Percentiles rank a stretch among this genome's conserved stretches.
These are phyloP conservation scores for Megalops cyprinoides DNA, from an alignment of 2,797 vertebrate species.

Conservation along the genomic window DNA sequence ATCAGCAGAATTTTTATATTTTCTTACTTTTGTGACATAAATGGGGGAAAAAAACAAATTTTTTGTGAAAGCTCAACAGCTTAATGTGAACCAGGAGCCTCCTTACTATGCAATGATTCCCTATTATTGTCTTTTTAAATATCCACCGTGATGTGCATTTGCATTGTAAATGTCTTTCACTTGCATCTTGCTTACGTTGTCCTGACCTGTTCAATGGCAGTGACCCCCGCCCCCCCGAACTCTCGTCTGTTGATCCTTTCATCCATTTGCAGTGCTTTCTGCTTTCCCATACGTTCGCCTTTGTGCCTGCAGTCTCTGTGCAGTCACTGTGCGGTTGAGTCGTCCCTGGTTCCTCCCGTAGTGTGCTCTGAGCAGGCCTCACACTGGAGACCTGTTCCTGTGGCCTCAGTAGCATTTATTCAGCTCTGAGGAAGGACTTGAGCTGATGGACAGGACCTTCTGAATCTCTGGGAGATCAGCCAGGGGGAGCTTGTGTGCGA, in stretches of 20 bases:
- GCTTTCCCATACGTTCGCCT: too few relatives aligned
- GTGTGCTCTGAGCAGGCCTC: not conserved
- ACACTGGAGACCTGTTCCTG: not conserved
- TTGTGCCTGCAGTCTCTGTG: too few relatives aligned
- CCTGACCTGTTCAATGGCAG: slow-evolving; percentile 24
- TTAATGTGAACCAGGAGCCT: slow-evolving; percentile 23
- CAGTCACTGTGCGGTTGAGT: slow-evolving; percentile 42
- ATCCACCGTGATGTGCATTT: slow-evolving; percentile 55
- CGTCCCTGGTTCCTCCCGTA: not conserved
- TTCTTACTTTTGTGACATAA: slow-evolving; percentile 59
- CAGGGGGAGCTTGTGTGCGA: slow-evolving; percentile 40
- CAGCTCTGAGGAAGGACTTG: slow-evolving; percentile 6
- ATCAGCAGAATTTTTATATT: slow-evolving; percentile 60
- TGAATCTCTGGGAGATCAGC: slow-evolving; percentile 15
- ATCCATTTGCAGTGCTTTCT: too few relatives aligned
- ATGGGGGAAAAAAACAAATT: slow-evolving; percentile 31
- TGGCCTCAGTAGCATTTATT: slow-evolving; percentile 10
- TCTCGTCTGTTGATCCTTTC: too few relatives aligned
- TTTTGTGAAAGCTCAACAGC: too few relatives aligned
- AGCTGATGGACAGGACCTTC: not conserved
- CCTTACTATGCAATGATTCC: slow-evolving; percentile 41
- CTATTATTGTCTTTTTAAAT: slow-evolving; percentile 60
- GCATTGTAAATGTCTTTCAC: slow-evolving; percentile 62
- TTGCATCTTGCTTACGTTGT: slow-evolving; percentile 57
- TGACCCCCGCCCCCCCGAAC: too few relatives aligned